Conservation (phyloP, 2,888 invertebrate species). For the Cantharis nigra region DNA sequence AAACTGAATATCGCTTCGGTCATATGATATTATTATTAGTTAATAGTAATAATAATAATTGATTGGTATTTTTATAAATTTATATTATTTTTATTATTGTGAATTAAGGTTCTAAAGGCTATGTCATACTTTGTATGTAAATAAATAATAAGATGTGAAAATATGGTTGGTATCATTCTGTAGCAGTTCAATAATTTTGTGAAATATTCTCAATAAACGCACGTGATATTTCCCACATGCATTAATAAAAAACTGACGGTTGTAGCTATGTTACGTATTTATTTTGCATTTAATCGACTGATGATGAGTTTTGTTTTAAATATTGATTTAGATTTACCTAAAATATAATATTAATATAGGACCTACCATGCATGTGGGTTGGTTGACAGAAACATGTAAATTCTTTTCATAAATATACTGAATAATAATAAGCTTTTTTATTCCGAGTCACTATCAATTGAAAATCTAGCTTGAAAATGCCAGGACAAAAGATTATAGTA, state of each 20-base stretch:
- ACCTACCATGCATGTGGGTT: too few species aligned
- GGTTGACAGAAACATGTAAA: too few species aligned
- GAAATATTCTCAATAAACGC: not conserved
- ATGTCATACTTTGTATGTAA: not conserved
- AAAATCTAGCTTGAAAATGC: too few species aligned
- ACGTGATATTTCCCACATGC: constrained; percentile 4
- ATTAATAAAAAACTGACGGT: not conserved
- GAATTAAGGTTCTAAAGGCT: not conserved
- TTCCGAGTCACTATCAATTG: too few species aligned
- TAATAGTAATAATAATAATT: not conserved
- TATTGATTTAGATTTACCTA: not conserved
- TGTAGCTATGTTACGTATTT: not conserved
- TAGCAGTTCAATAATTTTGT: constrained; percentile 5
- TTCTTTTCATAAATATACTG: too few species aligned
- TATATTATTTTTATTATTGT: not conserved
- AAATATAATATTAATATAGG: not conserved
- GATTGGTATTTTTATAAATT: not conserved
- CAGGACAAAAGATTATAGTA: too few species aligned
- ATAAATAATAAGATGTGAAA: constrained; percentile 2
- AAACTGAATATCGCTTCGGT: too few species aligned
- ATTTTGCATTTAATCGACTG: not conserved
- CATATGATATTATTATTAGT: not conserved
- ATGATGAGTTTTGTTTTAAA: not conserved
- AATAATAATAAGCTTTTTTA: too few species aligned
- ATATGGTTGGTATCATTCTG: not conserved